Evolutionary conservation across 2,888 invertebrate species (phyloP).

Genomic region (Colostygia pectinataria): DNA sequence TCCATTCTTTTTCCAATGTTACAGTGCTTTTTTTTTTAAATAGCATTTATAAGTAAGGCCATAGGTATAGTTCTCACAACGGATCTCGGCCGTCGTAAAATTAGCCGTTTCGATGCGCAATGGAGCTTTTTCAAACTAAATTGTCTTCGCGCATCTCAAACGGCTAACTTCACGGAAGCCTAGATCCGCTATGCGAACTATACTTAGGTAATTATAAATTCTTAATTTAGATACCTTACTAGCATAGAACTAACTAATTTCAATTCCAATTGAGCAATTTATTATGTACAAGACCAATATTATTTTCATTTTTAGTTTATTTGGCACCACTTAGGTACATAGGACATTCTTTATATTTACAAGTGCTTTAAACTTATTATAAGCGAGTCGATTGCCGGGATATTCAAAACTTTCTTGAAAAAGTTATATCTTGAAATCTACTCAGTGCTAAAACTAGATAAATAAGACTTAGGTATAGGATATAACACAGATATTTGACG

Average conservation of each 20-base stretch:
- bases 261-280: slow-evolving; percentile 61
- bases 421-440: slow-evolving; percentile 7
- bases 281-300: slow-evolving; percentile 48
- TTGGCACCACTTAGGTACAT: slow-evolving; percentile 79
- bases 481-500: slow-evolving; percentile 46
- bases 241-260: slow-evolving; percentile 13
- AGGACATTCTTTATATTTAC: slow-evolving; percentile 62
- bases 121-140: too few species aligned
- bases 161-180: too few species aligned
- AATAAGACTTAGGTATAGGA: slow-evolving; percentile 28
- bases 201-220: not conserved
- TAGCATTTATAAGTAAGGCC: too few species aligned
- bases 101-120: too few species aligned
- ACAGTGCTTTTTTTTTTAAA: too few species aligned
- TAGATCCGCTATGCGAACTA: too few species aligned
- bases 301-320: slow-evolving; percentile 34
- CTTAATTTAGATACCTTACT: not conserved
- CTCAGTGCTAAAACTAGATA: slow-evolving; percentile 17
- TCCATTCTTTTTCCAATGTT: too few species aligned
- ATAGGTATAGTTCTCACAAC: too few species aligned
- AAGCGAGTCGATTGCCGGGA: not conserved
- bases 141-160: too few species aligned
- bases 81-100: too few species aligned
- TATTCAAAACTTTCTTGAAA: not conserved
- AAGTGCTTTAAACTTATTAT: slow-evolving; percentile 32